Evolutionary conservation across 2,797 vertebrate genomes (phyloP), one percentile per base, ranked within the genome.

Genomic region (Craterocephalus amniculus): DNA sequence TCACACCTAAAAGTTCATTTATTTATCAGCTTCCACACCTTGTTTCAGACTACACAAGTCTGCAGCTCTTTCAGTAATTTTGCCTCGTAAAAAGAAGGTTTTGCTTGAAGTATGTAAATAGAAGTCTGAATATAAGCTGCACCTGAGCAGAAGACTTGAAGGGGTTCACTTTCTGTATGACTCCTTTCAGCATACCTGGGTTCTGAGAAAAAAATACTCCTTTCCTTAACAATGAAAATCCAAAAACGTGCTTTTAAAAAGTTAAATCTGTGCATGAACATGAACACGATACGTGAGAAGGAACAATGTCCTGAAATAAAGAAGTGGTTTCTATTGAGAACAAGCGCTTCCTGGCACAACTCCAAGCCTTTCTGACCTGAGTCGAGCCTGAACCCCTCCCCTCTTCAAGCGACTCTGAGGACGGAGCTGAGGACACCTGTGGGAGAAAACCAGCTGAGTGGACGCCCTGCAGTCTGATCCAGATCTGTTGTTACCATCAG

Each of bases 141-240:
- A 91, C 88, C 89, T 87, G 86, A 48, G 79, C 26, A 38, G 68
- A 71, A 1, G 86, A 70, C 60, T 77, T 91, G 80, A 92, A 92
- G 0, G 86, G 88, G 60, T 91, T 92, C 3, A 90, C 78, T 67
- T 87, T 92, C 48, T 90, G 84, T 27, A 90, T 85, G 40, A 86
- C 62, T 4, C 83, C 89, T 76, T 79, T 90, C 4, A 87, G 57
- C 71, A 69, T 1, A 0, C 84, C 81, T 2, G 87, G 58, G 24
- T 76, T 88, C 87, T 92, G 68, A 54, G 87, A 86, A 32, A 62
- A 29, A 38, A 45, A 16, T 24, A 8, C 11, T 1, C 9, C 14
- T 16, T 8, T 5, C n/a, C 40, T 18, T 20, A 20, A 20, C 7
- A 18, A 16, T 54, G 52, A 14, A 55, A 55, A 31, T 31, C 32